Base-by-base conservation (phyloP, 2,888 invertebrate species). In the Gastracanthus pulcherrimus region DNA sequence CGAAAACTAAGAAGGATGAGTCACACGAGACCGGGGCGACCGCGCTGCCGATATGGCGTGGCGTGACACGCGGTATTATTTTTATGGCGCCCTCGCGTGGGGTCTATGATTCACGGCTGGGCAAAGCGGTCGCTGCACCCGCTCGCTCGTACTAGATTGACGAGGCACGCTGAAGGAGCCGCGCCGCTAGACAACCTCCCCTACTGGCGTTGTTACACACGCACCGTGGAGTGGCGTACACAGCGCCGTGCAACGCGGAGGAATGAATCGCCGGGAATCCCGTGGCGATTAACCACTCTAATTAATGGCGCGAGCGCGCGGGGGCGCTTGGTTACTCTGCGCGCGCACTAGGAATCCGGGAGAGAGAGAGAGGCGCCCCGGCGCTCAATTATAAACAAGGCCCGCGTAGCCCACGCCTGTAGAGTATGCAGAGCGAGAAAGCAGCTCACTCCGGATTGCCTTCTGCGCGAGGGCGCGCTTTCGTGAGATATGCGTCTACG, bases 51-150 rank as follows among this genome's bases (percentile, higher is more conserved):
- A 64, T n/a, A n/a, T n/a, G n/a, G n/a, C 74, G 38, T 23, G 72
- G 19, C 69, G 74, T 74, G 51, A 69, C 77, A 67, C 23, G 67
- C 48, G 13, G 31, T 66, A 74, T 64, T 70, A 78, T 78, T 74
- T 78, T 78, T 77, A 82, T 74, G 70, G 55, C 48, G 9, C 45
- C 41, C 75, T 78, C 48, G 81, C 72, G 69, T 77, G 74, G 74
- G 1, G 26, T 23, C 60, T 71, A 78, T 82, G 81, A 82, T 82
- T 82, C 81, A 82, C 81, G 38, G 13, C 19, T n/a, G 34, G 31
- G 23, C 9, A 41, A 2, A 41, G 3, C 6, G 19, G 23, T n/a
- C 51, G 51, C 3, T 23, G 55, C 11, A n/a, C n/a, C n/a, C n/a
- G n/a, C n/a, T n/a, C n/a, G n/a, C n/a, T n/a, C n/a, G 45, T 26